These are phyloP conservation scores for Psilopogon haemacephalus DNA, from an alignment of 2,113 vertebrate species.

Conservation along the genomic window DNA sequence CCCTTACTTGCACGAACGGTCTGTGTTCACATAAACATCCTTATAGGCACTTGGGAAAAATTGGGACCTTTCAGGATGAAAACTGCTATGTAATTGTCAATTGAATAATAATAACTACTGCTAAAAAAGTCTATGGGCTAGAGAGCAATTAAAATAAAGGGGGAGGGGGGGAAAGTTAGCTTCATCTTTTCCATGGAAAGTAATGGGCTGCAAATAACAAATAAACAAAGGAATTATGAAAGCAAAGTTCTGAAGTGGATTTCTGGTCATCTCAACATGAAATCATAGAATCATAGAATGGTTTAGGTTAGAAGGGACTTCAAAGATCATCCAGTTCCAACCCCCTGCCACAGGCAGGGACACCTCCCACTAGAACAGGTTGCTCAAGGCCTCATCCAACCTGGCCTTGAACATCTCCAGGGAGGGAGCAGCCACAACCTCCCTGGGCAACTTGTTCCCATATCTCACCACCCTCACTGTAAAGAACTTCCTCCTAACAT, in stretches of 20 bases:
- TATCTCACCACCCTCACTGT: no score
- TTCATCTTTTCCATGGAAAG: not conserved
- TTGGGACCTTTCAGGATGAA: not conserved
- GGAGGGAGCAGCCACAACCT: no score
- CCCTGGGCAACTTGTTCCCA: no score
- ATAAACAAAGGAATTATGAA: not conserved
- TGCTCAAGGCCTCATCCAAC: no score
- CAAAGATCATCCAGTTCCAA: no score
- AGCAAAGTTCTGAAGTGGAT: not conserved
- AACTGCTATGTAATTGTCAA: not conserved
- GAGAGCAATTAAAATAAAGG: slow-evolving; percentile 20
- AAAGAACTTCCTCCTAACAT: no score
- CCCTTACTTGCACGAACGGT: not conserved
- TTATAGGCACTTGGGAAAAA: not conserved
- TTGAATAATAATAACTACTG: not conserved
- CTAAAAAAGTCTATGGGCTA: not conserved
- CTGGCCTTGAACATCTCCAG: no score
- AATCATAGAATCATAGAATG: no score
- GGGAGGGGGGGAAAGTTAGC: not conserved
- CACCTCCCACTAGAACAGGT: no score
- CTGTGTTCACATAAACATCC: not conserved
- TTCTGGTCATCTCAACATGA: not conserved
- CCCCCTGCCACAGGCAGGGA: no score
- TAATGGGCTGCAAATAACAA: not conserved
- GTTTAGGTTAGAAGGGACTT: no score